These are phyloP conservation scores for Phlogophora meticulosa DNA, from an alignment of 2,888 invertebrate genomes.

Conservation along the genomic window DNA sequence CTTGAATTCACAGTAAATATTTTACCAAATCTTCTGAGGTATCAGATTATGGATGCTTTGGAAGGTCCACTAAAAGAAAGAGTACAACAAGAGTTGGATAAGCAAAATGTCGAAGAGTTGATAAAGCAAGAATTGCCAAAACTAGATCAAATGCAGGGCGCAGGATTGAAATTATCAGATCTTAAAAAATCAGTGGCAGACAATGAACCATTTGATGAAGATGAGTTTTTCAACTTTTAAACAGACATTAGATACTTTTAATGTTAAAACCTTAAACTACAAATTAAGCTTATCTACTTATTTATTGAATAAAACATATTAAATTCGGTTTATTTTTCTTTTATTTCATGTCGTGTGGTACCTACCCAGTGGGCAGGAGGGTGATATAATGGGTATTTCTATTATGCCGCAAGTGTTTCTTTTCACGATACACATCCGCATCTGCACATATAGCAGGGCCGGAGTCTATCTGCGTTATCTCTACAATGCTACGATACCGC, in stretches of 20 bases:
- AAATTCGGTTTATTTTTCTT: background rate
- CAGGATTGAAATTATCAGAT: conserved; percentile 85
- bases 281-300: conserved; percentile 53
- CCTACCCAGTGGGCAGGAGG: too few species aligned
- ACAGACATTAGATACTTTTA: background rate
- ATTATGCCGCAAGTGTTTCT: too few species aligned
- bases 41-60: conserved; percentile 96
- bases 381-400: too few species aligned
- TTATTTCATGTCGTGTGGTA: background rate
- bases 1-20: conserved; percentile 95
- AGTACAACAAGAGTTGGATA: conserved; percentile 94
- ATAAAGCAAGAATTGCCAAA: conserved; percentile 93
- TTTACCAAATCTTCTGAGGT: conserved; percentile 95
- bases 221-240: conserved; percentile 88
- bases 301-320: conserved; percentile 46
- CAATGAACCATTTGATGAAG: conserved; percentile 80
- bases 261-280: background rate
- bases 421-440: background rate
- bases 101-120: conserved; percentile 94
- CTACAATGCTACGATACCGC: background rate
- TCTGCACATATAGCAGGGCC: too few species aligned
- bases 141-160: conserved; percentile 91
- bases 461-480: background rate
- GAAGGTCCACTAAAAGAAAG: conserved; percentile 94
- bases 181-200: conserved; percentile 71